Base-by-base conservation (phyloP, 2,888 invertebrate genomes). In the Trachelus iudaicus region DNA sequence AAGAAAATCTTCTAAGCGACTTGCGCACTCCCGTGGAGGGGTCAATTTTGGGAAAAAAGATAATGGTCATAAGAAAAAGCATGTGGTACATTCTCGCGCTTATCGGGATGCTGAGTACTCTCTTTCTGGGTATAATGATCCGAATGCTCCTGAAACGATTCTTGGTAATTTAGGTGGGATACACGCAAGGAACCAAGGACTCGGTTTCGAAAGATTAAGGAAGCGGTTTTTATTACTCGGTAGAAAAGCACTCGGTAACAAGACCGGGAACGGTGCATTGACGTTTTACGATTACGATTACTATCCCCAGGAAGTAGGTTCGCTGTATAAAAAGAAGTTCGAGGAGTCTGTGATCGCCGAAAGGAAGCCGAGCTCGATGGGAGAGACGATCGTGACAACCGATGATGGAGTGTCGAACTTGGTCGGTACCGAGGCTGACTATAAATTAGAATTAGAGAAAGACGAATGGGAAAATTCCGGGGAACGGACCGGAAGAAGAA, bases 331-430 rank as follows among this genome's bases (percentile, higher is more conserved):
- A 15, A 23, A 23, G 23, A 56, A 56, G 15, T 23, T 56, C 23
- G 56, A 23, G 56, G 56, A 56, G 23, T 56, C 56, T 11, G 23
- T 9, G 23, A 56, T 9, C 15, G 23, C 56, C 56, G 30, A 71
- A 71, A 71, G 31, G 71, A 71, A 71, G 71, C 15, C 71, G 30
- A 71, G 30, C 12, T 30, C 71, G 30, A 71, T 11, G 71, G 71
- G 31, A 34, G 3, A 30, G 71, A 71, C 71, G 31, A 71, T 34
- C 31, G 23, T 71, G 71, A 71, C 71, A 71, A 71, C 71, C 3
- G 71, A 71, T 71, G 71, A 71, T 71, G 71, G 71, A 34, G 34
- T 34, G 15, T 71, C 71, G 71, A 71, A 71, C 23, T 71, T 71
- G 71, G 31, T 30, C 9, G 71, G 71, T 34, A 71, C 56, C 9